Conservation (phyloP, 2,888 invertebrate genomes). For the Galeruca laticollis region DNA sequence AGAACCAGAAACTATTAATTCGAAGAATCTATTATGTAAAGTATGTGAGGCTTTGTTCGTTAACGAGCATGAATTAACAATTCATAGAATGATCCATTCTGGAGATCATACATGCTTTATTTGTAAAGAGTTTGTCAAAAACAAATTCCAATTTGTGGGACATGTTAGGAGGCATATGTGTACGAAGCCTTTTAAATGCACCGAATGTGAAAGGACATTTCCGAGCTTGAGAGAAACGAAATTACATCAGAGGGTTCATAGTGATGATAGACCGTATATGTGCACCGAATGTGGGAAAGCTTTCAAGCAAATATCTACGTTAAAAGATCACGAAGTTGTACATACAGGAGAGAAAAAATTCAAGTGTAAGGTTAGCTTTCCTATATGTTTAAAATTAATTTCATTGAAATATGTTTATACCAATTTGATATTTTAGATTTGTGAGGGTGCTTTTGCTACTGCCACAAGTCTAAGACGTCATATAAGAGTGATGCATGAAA, state of each 20-base stretch:
- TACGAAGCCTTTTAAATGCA: slow-evolving; percentile 48
- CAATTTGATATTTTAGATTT: slow-evolving; percentile 42
- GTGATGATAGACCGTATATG: slow-evolving; percentile 50
- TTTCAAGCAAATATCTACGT: slow-evolving; percentile 47
- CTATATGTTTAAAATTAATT: background rate
- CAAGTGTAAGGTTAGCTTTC: slow-evolving; percentile 48
- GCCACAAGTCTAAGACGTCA: slow-evolving; percentile 48
- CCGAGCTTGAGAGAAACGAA: slow-evolving; percentile 47
- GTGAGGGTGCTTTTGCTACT: slow-evolving; percentile 50
- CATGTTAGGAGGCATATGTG: slow-evolving; percentile 51
- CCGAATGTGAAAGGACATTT: slow-evolving; percentile 46
- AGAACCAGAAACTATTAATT: slow-evolving; percentile 29
- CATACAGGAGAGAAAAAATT: slow-evolving; percentile 50
- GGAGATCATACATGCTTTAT: slow-evolving; percentile 47
- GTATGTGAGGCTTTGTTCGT: slow-evolving; percentile 45
- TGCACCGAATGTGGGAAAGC: slow-evolving; percentile 51
- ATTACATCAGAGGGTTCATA: slow-evolving; percentile 48
- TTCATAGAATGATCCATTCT: slow-evolving; percentile 49
- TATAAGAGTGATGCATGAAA: slow-evolving; percentile 49
- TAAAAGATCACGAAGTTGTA: slow-evolving; percentile 50
- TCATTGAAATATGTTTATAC: background rate
- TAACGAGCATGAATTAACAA: slow-evolving; percentile 43
- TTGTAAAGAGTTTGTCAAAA: slow-evolving; percentile 49
- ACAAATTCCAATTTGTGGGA: slow-evolving; percentile 47
- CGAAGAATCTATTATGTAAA: slow-evolving; percentile 34